Base-by-base conservation (phyloP, 1,140 invertebrate species). In the Reticulitermes speratus region DNA sequence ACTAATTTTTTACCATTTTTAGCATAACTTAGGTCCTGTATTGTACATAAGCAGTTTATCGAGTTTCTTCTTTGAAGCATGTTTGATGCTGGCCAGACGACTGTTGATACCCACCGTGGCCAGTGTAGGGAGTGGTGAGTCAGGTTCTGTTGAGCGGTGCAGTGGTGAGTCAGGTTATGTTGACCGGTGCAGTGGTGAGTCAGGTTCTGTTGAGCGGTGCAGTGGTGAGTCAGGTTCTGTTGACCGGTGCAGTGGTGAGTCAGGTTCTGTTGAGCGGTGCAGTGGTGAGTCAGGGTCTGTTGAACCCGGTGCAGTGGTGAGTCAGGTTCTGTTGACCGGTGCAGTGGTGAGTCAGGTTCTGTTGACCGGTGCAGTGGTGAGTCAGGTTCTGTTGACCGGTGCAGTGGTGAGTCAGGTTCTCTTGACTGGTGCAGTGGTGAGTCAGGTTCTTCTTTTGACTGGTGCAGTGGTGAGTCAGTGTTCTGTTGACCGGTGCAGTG, bases 1-100 rank as follows among this genome's bases (percentile, higher is more conserved):
- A 32, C 44, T 87, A 83, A 87, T 87, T 87, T 87, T 84, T 86
- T 86, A 87, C 87, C 44, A 84, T 86, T 87, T 87, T 86, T 87
- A 87, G 86, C 69, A 87, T 86, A 82, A 69, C 82, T 65, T 87
- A 65, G 38, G n/a, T 21, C 25, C 69, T 55, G n/a, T 82, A 65
- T 75, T 82, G 52, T 52, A 81, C 23, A 45, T 82, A 75, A 69
- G 30, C 23, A 52, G 44, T 48, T 82, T 81, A 16, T 52, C 23
- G 8, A 86, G 81, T 86, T 23, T 52, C 69, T 86, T 44, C 69
- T 82, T 44, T 86, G n/a, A 32, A 82, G 6, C 44, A 81, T 69
- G 38, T 44, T 44, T 85, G 69, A 25, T 82, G 82, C 25, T 44
- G 48, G 19, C 45, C 16, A 44, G 16, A 55, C 45, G 48, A 83